Evolutionary conservation across 2,113 vertebrate species (phyloP).

Genomic region (Aegithalos caudatus): DNA sequence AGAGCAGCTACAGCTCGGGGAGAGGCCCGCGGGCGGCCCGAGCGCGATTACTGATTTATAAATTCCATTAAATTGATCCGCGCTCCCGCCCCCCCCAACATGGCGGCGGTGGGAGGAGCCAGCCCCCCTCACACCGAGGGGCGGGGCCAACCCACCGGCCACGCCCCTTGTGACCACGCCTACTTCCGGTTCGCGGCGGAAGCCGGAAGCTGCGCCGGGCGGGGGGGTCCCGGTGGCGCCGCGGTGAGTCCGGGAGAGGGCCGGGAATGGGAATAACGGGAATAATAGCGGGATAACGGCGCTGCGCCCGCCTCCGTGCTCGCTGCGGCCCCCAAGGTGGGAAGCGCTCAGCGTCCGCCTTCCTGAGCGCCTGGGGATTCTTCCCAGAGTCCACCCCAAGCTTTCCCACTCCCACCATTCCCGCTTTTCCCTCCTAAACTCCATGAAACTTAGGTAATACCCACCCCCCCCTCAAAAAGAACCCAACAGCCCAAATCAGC

Average conservation of each 20-base stretch:
- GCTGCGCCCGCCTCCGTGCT: too few species aligned
- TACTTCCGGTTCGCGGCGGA: fast-evolving
- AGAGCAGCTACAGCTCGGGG: not conserved
- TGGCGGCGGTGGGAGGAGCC: not conserved
- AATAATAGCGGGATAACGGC: not conserved
- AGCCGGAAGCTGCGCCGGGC: not conserved
- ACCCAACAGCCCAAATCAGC: fast-evolving
- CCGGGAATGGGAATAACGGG: not conserved
- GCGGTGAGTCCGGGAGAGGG: not conserved
- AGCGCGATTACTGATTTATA: not conserved
- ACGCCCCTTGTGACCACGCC: fast-evolving
- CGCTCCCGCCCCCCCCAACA: not conserved
- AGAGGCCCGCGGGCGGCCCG: not conserved
- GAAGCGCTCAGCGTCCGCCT: too few species aligned
- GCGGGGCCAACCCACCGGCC: fast-evolving
- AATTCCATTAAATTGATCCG: not conserved
- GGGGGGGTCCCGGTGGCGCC: not conserved
- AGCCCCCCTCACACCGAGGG: not conserved
- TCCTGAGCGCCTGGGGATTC: not conserved
- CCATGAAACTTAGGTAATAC: fast-evolving
- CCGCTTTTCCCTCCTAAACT: not conserved
- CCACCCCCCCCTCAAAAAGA: fast-evolving
- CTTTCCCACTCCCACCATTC: not conserved
- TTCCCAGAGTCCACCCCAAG: not conserved
- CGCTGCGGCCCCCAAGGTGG: not conserved